Percentiles rank a stretch among this genome's conserved stretches.
These are phyloP conservation scores for Silurus glanis DNA, from an alignment of 2,113 vertebrate genomes.

Conservation along the genomic window DNA sequence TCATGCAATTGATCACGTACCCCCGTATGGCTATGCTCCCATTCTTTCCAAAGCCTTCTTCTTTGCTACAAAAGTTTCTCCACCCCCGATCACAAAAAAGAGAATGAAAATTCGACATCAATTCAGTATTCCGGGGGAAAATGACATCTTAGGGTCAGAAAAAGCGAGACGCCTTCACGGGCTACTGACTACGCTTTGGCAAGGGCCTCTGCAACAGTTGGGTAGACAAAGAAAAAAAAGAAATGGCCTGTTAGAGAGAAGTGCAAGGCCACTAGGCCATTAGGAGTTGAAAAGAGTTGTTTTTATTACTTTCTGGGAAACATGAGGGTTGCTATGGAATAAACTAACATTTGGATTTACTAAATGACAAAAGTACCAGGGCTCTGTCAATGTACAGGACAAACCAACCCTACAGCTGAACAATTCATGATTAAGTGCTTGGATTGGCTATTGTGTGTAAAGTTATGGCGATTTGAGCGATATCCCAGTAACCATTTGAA, in stretches of 20 bases:
- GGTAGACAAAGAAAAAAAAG: constrained; percentile 77
- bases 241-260: constrained; percentile 71
- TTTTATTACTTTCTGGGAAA: constrained; percentile 77
- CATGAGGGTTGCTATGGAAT: constrained; percentile 53
- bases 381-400: constrained; percentile 67
- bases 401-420: constrained; percentile 70
- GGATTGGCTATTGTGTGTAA: background rate
- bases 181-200: constrained; percentile 86
- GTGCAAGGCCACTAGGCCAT: constrained; percentile 87
- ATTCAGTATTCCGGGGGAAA: constrained; percentile 74
- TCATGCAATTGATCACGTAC: constrained; percentile 83
- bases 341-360: constrained; percentile 77
- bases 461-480: background rate
- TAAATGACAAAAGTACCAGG: constrained; percentile 39
- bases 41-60: constrained; percentile 71
- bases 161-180: constrained; percentile 93
- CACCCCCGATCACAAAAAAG: constrained; percentile 59
- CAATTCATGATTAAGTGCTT: background rate
- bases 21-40: constrained; percentile 70
- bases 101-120: constrained; percentile 65
- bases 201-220: constrained; percentile 78
- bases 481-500: background rate
- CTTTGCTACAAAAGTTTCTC: constrained; percentile 68
- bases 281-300: constrained; percentile 71
- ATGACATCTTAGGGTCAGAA: constrained; percentile 81